Conservation (phyloP, 2,797 vertebrate species). For the Cyprinodon diabolis region DNA sequence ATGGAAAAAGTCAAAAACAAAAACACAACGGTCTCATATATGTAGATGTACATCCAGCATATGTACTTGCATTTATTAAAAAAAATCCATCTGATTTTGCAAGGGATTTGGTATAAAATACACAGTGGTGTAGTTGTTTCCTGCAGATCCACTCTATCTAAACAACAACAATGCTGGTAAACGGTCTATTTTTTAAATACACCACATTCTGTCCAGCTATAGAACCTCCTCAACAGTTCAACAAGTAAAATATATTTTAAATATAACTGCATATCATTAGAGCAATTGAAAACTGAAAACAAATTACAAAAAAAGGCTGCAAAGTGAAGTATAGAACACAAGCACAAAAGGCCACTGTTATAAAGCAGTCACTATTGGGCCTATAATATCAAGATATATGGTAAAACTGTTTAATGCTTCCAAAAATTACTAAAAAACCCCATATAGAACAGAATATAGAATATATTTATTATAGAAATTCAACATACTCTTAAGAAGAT, state of each 20-base stretch:
- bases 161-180: neutral
- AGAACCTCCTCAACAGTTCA: neutral
- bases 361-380: neutral
- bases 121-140: neutral
- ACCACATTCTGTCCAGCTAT: neutral
- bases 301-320: neutral
- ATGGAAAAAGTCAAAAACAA: neutral
- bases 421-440: slow-evolving; percentile 31
- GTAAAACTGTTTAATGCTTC: slow-evolving; percentile 39
- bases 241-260: neutral
- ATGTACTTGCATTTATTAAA: neutral
- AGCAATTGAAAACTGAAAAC: neutral
- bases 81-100: no score
- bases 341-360: neutral
- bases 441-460: neutral
- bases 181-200: neutral
- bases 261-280: neutral
- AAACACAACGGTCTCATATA: neutral
- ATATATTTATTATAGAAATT: neutral
- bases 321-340: no score
- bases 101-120: neutral
- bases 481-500: slow-evolving; percentile 1
- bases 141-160: neutral
- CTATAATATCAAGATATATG: neutral
- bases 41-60: neutral